Conservation (phyloP, 2,797 vertebrate species). For the Gallinago solitaria region DNA sequence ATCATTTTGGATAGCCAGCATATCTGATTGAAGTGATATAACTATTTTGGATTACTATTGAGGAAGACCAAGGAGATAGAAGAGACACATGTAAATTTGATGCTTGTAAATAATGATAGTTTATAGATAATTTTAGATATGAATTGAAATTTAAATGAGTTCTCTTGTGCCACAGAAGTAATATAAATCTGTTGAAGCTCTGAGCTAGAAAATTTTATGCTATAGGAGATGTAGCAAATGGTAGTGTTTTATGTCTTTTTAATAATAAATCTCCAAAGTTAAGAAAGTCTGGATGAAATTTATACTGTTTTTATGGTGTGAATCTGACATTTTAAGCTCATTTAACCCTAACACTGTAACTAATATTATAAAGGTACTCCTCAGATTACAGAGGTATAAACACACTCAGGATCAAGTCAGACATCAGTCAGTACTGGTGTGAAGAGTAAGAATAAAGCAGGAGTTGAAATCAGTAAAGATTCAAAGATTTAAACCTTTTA, state of each 20-base stretch:
- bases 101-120: not conserved
- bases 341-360: not conserved
- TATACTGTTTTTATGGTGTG: not conserved
- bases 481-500: not conserved
- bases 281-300: not conserved
- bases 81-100: not conserved
- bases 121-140: not conserved
- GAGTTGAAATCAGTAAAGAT: not conserved
- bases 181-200: not conserved
- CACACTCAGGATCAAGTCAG: not conserved
- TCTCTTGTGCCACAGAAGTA: not conserved
- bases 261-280: not conserved
- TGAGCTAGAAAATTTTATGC: not conserved
- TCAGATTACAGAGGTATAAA: not conserved
- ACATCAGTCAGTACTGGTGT: not conserved
- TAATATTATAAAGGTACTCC: not conserved
- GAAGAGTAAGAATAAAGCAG: not conserved
- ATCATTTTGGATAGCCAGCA: not conserved
- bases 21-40: not conserved
- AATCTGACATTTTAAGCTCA: not conserved
- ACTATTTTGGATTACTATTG: not conserved
- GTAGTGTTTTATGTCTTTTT: not conserved
- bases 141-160: not conserved
- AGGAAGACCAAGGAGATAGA: not conserved
- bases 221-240: not conserved